phyloP scores from a whole-genome alignment of 2,113 vertebrate species.

The Chauna torquata region DNA sequence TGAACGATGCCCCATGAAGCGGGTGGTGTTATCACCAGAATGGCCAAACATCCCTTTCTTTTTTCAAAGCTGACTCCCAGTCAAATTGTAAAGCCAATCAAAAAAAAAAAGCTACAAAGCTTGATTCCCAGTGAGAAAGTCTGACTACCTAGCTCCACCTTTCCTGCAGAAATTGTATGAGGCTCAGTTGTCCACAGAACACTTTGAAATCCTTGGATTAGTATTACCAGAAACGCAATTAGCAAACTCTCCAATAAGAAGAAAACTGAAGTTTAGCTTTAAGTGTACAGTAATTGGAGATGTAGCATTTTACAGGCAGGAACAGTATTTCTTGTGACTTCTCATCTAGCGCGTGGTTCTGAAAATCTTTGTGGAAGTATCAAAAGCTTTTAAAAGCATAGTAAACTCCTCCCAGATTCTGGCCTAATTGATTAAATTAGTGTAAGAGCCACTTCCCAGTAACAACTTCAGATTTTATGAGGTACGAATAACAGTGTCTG shows the following conservation, averaged over 20 bases:
- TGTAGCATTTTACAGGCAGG: neutral
- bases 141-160: neutral
- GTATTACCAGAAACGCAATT: neutral
- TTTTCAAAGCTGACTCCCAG: neutral
- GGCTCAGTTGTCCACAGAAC: neutral
- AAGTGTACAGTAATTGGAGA: neutral
- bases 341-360: fast-evolving
- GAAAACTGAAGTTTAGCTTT: neutral
- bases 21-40: neutral
- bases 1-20: neutral
- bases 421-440: constrained; percentile 53
- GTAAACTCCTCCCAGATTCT: neutral
- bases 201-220: neutral
- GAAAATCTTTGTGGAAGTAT: neutral
- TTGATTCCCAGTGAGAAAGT: neutral
- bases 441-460: constrained; percentile 7
- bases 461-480: constrained; percentile 12
- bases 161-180: neutral
- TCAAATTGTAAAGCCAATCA: neutral
- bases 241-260: neutral
- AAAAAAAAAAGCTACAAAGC: neutral
- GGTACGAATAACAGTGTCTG: constrained; percentile 22
- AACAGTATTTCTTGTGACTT: neutral
- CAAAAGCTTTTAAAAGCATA: constrained; percentile 9
- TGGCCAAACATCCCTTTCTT: neutral